Evolutionary conservation across 2,797 vertebrate genomes (phyloP).

Genomic region (Momotus momota): DNA sequence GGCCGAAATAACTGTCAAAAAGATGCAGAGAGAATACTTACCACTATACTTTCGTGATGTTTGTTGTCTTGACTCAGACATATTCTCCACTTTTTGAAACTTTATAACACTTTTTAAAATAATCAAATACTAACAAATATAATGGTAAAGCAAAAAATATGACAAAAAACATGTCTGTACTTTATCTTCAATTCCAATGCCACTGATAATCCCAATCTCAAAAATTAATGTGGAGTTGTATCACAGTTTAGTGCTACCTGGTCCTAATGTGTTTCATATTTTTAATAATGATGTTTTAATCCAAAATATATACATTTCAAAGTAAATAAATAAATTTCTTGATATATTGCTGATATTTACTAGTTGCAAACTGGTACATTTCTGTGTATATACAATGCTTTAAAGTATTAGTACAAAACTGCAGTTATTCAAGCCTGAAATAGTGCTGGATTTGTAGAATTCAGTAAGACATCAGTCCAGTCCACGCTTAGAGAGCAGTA

Average conservation of each 20-base stretch:
- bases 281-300: neutral
- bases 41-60: neutral
- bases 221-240: neutral
- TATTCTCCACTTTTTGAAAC: neutral
- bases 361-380: neutral
- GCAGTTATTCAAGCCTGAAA: neutral
- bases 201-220: neutral
- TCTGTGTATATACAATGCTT: neutral
- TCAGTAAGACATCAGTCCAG: neutral
- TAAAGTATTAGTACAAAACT: neutral
- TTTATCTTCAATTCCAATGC: neutral
- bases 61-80: neutral
- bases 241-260: neutral
- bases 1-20: neutral
- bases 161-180: accelerated
- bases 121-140: neutral
- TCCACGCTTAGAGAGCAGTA: neutral
- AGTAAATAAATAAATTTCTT: neutral
- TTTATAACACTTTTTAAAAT: neutral
- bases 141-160: neutral
- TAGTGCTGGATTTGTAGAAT: neutral
- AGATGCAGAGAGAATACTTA: neutral
- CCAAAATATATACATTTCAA: neutral
- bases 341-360: neutral
- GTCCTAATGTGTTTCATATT: neutral